Evolutionary conservation across 2,888 invertebrate genomes (phyloP), one percentile per base, ranked within the genome.

Genomic region (Noctua comes): DNA sequence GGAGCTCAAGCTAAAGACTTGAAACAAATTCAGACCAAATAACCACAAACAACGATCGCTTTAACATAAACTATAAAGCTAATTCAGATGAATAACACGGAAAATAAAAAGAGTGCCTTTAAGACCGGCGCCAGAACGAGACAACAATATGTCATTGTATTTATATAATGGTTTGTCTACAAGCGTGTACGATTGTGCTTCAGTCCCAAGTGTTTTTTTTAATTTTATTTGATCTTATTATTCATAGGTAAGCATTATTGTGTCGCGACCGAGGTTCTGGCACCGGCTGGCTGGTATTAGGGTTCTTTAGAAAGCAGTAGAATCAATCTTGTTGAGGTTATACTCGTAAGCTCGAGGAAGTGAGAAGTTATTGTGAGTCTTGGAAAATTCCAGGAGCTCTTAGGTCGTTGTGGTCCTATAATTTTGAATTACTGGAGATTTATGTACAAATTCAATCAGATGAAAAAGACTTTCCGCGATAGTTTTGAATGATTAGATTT

Each of bases 221-320:
- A 18, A 66, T 79, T 92, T 92, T 91, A 91, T 93, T 93, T 92
- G 93, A 93, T 94, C 94, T 95, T 95, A 96, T 96, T 96, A 96
- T 96, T 95, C 96, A 96, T 95, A 95, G 95, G 95, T 93, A 93
- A 93, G 94, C 92, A 94, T 95, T 95, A 95, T 95, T 94, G 94
- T 95, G 92, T 91, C 91, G 86, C 84, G 88, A 85, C 88, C 90
- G 90, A 90, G 86, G 84, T 86, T 90, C 86, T 91, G 90, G 90
- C 89, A 89, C 89, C 89, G 88, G 88, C 83, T 80, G 85, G 80
- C 87, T 82, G 57, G 81, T 77, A 86, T 92, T 90, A 84, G 92
- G 89, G 91, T 88, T 90, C 90, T 69, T 40, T 86, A 21, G 76
- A 66, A 13, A 59, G 18, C 43, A 57, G 62, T 72, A 69, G 62